Evolutionary conservation across 2,113 vertebrate species (phyloP).

Genomic region (Suncus etruscus): DNA sequence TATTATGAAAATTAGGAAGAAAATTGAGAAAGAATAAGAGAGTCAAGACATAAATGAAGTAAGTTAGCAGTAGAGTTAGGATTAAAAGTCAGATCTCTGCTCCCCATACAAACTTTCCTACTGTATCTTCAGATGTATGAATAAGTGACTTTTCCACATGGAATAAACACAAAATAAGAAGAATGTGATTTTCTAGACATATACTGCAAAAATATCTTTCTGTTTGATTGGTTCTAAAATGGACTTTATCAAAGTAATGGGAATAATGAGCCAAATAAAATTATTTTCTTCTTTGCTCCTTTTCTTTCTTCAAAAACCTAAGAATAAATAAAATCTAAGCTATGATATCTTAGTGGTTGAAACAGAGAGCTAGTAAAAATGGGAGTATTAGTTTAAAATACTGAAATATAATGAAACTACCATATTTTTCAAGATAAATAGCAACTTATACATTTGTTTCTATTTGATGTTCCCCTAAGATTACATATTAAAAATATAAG

Average conservation of each 20-base stretch:
- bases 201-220: background rate
- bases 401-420: slow-evolving; percentile 8
- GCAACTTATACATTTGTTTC: background rate
- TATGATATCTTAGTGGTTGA: slow-evolving; percentile 33
- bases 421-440: background rate
- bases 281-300: slow-evolving; percentile 6
- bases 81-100: background rate
- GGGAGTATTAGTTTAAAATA: slow-evolving; percentile 23
- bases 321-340: background rate
- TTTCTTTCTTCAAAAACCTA: background rate
- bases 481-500: slow-evolving; percentile 25
- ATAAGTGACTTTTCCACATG: too few relatives aligned
- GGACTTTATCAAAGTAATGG: background rate
- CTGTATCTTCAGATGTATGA: background rate
- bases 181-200: background rate
- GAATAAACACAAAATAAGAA: too few relatives aligned
- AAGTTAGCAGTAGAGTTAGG: background rate
- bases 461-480: background rate
- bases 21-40: background rate
- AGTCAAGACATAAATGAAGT: background rate
- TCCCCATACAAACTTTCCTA: background rate
- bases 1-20: background rate
- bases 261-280: background rate
- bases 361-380: background rate
- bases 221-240: background rate